Conservation (phyloP, 2,888 invertebrate genomes). For the Tachina grossa region DNA sequence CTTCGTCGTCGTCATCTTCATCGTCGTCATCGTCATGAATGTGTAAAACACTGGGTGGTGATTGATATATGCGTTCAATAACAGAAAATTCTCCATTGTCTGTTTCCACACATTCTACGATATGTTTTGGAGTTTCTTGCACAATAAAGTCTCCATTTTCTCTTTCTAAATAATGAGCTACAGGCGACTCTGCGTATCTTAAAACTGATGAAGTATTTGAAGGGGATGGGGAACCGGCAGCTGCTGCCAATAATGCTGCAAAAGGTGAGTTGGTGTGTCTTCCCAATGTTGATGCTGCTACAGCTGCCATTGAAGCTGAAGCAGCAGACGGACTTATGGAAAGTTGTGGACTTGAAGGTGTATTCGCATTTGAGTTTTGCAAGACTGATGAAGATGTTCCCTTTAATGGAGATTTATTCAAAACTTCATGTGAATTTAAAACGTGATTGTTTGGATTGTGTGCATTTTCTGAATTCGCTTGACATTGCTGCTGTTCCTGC, state of each 20-base stretch:
- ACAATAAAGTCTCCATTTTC: conserved; percentile 83
- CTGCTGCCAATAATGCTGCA: conserved; percentile 75
- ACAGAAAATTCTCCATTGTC: conserved; percentile 83
- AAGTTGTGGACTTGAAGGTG: conserved; percentile 50
- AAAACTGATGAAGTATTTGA: conserved; percentile 80
- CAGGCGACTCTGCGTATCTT: conserved; percentile 81
- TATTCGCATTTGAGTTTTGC: conserved; percentile 38
- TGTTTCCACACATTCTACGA: conserved; percentile 82
- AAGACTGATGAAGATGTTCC: conserved; percentile 11
- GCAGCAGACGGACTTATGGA: conserved; percentile 57
- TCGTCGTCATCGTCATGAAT: conserved; percentile 81
- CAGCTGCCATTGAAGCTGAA: conserved; percentile 56
- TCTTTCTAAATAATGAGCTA: conserved; percentile 82
- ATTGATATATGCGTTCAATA: conserved; percentile 82
- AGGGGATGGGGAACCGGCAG: conserved; percentile 75
- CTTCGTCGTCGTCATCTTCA: conserved; percentile 73
- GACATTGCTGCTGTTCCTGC: conserved; percentile 67
- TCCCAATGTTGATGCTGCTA: conserved; percentile 66
- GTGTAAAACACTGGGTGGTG: conserved; percentile 82
- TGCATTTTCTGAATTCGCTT: conserved; percentile 28
- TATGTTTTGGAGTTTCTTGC: conserved; percentile 82
- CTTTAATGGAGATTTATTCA: conserved; percentile 49
- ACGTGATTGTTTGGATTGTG: conserved; percentile 28
- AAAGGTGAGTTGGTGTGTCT: conserved; percentile 79
- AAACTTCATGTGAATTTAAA: conserved; percentile 36